These are phyloP conservation scores for Dendroctonus ponderosae DNA, from an alignment of 1,140 invertebrate genomes.

Conservation along the genomic window DNA sequence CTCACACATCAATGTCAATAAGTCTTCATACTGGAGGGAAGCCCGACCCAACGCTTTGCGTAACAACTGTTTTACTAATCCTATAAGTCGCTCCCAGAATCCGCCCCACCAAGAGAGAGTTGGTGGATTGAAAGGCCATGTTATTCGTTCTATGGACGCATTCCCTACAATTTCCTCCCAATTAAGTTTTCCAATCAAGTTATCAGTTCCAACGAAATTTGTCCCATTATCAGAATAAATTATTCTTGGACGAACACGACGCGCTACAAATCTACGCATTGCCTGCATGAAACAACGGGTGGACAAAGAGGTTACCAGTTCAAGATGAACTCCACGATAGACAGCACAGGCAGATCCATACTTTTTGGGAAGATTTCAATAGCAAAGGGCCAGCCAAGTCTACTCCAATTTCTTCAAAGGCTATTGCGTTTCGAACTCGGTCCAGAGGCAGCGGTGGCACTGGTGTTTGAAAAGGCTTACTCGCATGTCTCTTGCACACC, in stretches of 20 bases:
- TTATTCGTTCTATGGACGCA: constrained; percentile 7
- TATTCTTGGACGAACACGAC: too few relatives aligned
- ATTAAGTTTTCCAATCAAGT: constrained; percentile 14
- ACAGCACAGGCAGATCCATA: constrained; percentile 45
- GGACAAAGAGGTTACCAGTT: too few relatives aligned
- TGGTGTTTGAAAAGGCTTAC: constrained; percentile 36
- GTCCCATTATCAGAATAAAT: too few relatives aligned
- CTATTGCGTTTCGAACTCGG: constrained; percentile 40
- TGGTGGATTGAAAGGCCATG: constrained; percentile 31
- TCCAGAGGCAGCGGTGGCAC: constrained; percentile 41
- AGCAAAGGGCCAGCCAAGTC: too few relatives aligned
- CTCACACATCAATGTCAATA: too few relatives aligned
- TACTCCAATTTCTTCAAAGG: constrained; percentile 40
- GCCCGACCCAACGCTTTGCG: constrained; percentile 41
- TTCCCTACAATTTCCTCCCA: not conserved
- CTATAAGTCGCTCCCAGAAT: too few relatives aligned
- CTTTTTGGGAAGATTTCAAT: constrained; percentile 31
- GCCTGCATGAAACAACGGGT: constrained; percentile 43
- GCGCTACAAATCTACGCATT: too few relatives aligned
- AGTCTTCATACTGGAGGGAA: constrained; percentile 42
- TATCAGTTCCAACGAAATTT: too few relatives aligned
- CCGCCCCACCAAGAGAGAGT: too few relatives aligned
- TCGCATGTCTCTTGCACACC: constrained; percentile 38
- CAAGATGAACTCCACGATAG: constrained; percentile 46
- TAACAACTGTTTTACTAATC: constrained; percentile 45